Evolutionary conservation across 2,888 invertebrate genomes (phyloP).

Genomic region (Hypselothyrea guttata): DNA sequence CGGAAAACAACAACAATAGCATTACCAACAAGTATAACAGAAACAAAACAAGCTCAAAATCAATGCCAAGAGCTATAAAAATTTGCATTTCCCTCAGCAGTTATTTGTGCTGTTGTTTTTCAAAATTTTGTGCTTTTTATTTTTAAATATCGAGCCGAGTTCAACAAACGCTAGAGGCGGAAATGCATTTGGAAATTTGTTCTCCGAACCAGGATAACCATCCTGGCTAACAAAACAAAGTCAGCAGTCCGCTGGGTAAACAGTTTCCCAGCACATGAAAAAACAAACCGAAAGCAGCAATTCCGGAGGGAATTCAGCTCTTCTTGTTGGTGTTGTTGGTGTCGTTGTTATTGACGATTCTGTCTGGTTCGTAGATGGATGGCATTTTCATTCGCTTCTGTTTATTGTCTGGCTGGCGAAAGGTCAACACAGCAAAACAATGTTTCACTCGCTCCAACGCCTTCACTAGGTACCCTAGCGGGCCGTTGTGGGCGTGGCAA

Average conservation of each 20-base stretch:
- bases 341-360: conserved; percentile 70
- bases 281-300: neutral
- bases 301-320: neutral
- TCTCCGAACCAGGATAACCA: conserved; percentile 40
- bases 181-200: conserved; percentile 68
- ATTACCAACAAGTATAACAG: conserved; percentile 17
- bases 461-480: conserved; percentile 7
- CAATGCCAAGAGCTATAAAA: conserved; percentile 72
- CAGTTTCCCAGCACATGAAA: conserved; percentile 18
- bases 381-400: conserved; percentile 35
- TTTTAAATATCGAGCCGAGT: conserved; percentile 61
- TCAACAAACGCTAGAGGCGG: conserved; percentile 66
- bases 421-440: conserved; percentile 60
- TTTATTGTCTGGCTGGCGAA: conserved; percentile 57
- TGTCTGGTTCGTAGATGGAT: conserved; percentile 54
- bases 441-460: conserved; percentile 56
- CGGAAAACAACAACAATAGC: conserved; percentile 9
- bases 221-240: conserved; percentile 47
- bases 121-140: conserved; percentile 41
- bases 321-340: neutral
- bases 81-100: conserved; percentile 68
- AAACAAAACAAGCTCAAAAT: conserved; percentile 61
- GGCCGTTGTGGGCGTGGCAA: conserved; percentile 23
- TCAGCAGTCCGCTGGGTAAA: conserved; percentile 58
- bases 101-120: conserved; percentile 31